Evolutionary conservation across 2,888 invertebrate species (phyloP).

Genomic region (Acronicta alni): DNA sequence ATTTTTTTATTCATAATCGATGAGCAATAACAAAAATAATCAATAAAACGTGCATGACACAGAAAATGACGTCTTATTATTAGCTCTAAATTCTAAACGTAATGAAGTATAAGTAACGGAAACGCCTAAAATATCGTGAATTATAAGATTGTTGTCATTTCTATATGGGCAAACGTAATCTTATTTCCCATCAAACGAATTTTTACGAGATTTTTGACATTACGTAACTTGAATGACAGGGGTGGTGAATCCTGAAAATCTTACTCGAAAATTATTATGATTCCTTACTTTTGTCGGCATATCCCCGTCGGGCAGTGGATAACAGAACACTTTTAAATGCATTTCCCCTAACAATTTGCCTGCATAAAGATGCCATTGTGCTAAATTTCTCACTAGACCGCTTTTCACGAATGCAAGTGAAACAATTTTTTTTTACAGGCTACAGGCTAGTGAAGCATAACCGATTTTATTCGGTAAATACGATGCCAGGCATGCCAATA

Average conservation of each 20-base stretch:
- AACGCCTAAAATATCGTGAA: neutral
- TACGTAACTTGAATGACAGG: conserved; percentile 86
- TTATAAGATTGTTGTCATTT: neutral
- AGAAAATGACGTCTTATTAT: conserved; percentile 38
- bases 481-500: too few species aligned
- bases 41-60: conserved; percentile 64
- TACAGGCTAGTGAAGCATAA: conserved; percentile 12
- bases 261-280: conserved; percentile 44
- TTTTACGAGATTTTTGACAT: conserved; percentile 77
- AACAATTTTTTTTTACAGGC: conserved; percentile 61
- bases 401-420: conserved; percentile 85
- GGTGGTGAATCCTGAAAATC: conserved; percentile 60
- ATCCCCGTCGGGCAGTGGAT: conserved; percentile 90
- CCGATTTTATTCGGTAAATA: conserved; percentile 5
- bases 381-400: conserved; percentile 80
- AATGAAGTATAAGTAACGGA: neutral
- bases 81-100: neutral
- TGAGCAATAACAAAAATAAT: conserved; percentile 55
- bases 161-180: neutral
- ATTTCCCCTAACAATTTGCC: conserved; percentile 91
- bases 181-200: conserved; percentile 15
- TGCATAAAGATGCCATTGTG: conserved; percentile 94
- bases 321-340: conserved; percentile 91
- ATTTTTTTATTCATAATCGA: conserved; percentile 27
- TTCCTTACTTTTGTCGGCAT: conserved; percentile 91